Percentiles rank a stretch among this genome's conserved stretches.
Conservation (phyloP, 1,140 invertebrate genomes). For the Lepidurus couesii region DNA sequence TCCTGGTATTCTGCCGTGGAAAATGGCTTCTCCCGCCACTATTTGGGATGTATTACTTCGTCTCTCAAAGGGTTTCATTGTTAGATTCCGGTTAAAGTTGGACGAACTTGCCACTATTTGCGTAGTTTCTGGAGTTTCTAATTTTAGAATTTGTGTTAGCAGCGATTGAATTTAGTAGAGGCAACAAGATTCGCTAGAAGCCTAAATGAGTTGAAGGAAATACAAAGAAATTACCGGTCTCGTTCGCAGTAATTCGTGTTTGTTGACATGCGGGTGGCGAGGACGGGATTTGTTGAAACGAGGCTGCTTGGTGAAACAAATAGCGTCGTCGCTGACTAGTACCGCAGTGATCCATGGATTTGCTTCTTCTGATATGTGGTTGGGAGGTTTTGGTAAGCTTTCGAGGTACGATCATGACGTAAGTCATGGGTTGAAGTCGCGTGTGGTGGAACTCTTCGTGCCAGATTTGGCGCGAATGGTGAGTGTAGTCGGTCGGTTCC, state of each 20-base stretch:
- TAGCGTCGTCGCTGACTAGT: background rate
- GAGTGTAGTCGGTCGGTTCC: background rate
- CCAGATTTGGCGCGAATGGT: background rate
- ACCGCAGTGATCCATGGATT: background rate
- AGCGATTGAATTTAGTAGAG: too few species aligned
- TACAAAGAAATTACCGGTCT: background rate
- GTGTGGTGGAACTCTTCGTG: background rate
- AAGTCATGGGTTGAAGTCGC: background rate
- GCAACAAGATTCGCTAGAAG: too few species aligned
- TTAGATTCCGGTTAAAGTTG: too few species aligned
- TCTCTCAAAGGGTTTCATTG: background rate
- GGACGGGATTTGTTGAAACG: background rate
- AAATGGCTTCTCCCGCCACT: background rate
- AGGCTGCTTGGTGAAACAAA: background rate
- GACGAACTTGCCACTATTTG: too few species aligned
- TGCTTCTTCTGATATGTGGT: conserved; percentile 2
- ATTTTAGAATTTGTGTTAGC: too few species aligned
- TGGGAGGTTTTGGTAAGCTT: background rate
- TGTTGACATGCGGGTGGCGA: background rate
- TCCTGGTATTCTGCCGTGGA: background rate
- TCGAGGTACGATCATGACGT: background rate
- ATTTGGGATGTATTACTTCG: background rate
- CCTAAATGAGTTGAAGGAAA: background rate
- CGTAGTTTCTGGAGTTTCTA: too few species aligned
- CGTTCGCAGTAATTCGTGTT: background rate